These are phyloP conservation scores for Clarias fuscus DNA, from an alignment of 2,797 vertebrate species.

Conservation along the genomic window DNA sequence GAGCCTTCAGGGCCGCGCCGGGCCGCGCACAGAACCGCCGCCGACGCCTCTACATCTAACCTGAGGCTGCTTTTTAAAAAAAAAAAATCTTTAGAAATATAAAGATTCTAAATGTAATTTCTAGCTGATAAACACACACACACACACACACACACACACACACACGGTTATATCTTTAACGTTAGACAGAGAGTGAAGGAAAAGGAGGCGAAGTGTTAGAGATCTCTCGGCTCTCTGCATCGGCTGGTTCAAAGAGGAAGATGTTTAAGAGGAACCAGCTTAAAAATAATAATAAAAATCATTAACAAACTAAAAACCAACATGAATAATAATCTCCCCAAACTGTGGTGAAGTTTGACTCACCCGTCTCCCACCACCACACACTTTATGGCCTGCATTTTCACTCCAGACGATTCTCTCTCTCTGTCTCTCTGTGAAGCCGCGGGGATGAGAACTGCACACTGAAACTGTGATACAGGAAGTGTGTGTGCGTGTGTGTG, in stretches of 20 bases:
- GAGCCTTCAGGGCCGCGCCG: not conserved
- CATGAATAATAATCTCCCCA: not conserved
- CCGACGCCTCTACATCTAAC: not conserved
- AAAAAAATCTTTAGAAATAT: too few relatives aligned
- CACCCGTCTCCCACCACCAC: conserved; percentile 63
- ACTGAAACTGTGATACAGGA: conserved; percentile 55
- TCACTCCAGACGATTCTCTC: conserved; percentile 16
- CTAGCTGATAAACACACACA: not conserved
- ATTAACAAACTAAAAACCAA: not conserved
- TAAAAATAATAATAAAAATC: not conserved
- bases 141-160: too few relatives aligned
- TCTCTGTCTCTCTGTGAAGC: not conserved
- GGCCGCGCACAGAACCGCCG: not conserved
- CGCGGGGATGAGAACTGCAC: conserved; percentile 12
- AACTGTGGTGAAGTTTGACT: conserved; percentile 23
- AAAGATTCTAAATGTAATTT: not conserved
- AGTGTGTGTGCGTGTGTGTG: conserved; percentile 20
- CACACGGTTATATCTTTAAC: too few relatives aligned
- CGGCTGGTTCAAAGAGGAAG: not conserved
- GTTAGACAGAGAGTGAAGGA: not conserved
- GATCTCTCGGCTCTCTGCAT: not conserved
- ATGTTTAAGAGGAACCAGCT: not conserved
- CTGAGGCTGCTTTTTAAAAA: not conserved
- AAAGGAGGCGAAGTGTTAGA: not conserved
- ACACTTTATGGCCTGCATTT: conserved; percentile 63